Evolutionary conservation across 1,140 invertebrate genomes (phyloP), one percentile per base, ranked within the genome.

Genomic region (Pinna nobilis): DNA sequence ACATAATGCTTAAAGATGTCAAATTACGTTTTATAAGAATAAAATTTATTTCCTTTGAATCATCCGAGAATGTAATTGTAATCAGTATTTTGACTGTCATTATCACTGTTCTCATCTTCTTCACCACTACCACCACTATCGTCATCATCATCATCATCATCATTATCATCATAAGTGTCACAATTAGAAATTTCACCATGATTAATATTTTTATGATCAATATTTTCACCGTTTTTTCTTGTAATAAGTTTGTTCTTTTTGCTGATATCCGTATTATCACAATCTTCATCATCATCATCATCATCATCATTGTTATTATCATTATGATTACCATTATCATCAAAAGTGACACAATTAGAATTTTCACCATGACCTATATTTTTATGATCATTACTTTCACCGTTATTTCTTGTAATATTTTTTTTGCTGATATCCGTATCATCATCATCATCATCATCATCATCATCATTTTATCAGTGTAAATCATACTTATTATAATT

Each of bases 261-360:
- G n/a, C n/a, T n/a, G n/a, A n/a, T 44, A 44, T n/a, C 39, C 9
- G n/a, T 11, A 44, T 44, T n/a, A 44, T 44, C 39, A 44, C 39
- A 44, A 44, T 44, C n/a, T 53, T 39, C 59, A 61, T 18, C 35
- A 39, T 39, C 35, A 61, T 39, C 59, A 61, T 7, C 33, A 61
- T 6, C 59, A 61, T 20, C 59, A 61, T 1, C 33, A 61, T 20
- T 18, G 32, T n/a, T 9, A 39, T 18, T 11, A 61, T n/a, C 7
- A 61, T 39, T 23, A 39, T 20, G 4, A 61, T 20, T 11, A 61
- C 11, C 32, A 61, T n/a, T 11, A 61, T 39, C 35, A 39, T 30
- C 7, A 41, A 11, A 7, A 39, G 11, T 11, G 41, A 9, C 32
- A 39, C 3, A 1, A 39, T 20, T 3, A 61, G 5, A 15, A 61